Percentiles rank a stretch among this genome's conserved stretches.
These are phyloP conservation scores for Hoplodrina ambigua DNA, from an alignment of 2,888 invertebrate genomes.

Conservation along the genomic window DNA sequence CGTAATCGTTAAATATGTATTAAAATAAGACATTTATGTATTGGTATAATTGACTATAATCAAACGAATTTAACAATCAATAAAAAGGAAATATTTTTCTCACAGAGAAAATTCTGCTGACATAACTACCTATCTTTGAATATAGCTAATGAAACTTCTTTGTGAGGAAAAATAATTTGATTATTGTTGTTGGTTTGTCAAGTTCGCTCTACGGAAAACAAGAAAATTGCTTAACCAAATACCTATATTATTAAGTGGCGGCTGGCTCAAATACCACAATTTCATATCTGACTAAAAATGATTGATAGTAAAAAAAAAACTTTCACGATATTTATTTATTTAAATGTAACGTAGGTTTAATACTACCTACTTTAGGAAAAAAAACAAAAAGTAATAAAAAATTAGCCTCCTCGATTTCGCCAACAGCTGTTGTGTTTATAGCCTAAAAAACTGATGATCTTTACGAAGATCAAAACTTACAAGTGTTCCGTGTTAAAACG, in stretches of 20 bases:
- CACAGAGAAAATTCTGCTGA: conserved; percentile 14
- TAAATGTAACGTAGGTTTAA: not conserved
- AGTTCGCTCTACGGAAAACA: conserved; percentile 8
- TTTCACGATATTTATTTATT: not conserved
- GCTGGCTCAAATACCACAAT: not conserved
- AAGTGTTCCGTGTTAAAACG: conserved; percentile 23
- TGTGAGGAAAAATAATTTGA: conserved; percentile 9
- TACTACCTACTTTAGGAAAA: not conserved
- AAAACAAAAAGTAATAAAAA: conserved; percentile 10
- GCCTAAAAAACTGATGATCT: conserved; percentile 33
- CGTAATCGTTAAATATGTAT: conserved; percentile 41
- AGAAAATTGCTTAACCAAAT: conserved; percentile 23
- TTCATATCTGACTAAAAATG: conserved; percentile 4
- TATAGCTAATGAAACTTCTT: conserved; percentile 24
- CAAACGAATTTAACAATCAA: conserved; percentile 1
- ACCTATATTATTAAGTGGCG: not conserved
- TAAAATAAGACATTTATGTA: conserved; percentile 12
- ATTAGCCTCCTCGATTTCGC: conserved; percentile 20
- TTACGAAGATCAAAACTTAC: conserved; percentile 31
- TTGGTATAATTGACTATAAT: not conserved
- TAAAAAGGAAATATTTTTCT: conserved; percentile 28
- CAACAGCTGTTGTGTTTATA: conserved; percentile 43
- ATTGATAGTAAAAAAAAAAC: not conserved
- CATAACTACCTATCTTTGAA: conserved; percentile 9
- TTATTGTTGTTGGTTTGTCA: conserved; percentile 4